These are phyloP conservation scores for Semotilus atromaculatus DNA, from an alignment of 2,797 vertebrate genomes.

Conservation along the genomic window DNA sequence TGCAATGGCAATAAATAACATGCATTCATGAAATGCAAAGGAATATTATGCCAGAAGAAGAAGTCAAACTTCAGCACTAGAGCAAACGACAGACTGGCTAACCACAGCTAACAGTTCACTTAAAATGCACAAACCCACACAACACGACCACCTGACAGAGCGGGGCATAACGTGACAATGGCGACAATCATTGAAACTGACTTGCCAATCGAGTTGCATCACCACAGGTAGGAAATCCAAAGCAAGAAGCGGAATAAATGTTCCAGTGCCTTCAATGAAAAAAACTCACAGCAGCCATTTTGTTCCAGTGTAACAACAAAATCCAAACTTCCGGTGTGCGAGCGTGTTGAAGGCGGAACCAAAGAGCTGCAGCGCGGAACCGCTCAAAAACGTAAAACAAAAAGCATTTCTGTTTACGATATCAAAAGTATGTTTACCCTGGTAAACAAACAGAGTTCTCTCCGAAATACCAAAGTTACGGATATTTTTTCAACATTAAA, in stretches of 20 bases:
- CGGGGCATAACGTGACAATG: constrained; percentile 41
- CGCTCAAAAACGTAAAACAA: background rate
- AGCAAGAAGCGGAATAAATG: constrained; percentile 72
- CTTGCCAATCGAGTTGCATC: constrained; percentile 79
- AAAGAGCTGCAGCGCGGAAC: constrained; percentile 6
- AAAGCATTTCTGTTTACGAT: background rate
- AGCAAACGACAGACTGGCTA: constrained; percentile 45
- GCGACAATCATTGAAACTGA: constrained; percentile 57
- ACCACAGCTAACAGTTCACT: constrained; percentile 46
- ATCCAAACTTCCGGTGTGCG: constrained; percentile 82
- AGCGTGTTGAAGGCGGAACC: constrained; percentile 71
- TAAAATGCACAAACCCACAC: constrained; percentile 68
- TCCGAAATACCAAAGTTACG: background rate
- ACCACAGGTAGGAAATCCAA: constrained; percentile 69
- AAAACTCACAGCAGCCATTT: constrained; percentile 85
- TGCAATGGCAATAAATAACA: background rate
- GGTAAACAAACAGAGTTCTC: background rate
- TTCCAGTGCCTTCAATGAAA: constrained; percentile 83
- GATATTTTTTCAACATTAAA: background rate
- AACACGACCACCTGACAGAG: constrained; percentile 56
- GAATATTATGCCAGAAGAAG: background rate
- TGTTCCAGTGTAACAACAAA: constrained; percentile 88
- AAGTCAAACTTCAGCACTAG: constrained; percentile 36
- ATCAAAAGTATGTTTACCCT: too few species aligned
- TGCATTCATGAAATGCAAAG: background rate